Evolutionary conservation across 2,888 invertebrate species (phyloP).

Genomic region (Drosophila niveifrons): DNA sequence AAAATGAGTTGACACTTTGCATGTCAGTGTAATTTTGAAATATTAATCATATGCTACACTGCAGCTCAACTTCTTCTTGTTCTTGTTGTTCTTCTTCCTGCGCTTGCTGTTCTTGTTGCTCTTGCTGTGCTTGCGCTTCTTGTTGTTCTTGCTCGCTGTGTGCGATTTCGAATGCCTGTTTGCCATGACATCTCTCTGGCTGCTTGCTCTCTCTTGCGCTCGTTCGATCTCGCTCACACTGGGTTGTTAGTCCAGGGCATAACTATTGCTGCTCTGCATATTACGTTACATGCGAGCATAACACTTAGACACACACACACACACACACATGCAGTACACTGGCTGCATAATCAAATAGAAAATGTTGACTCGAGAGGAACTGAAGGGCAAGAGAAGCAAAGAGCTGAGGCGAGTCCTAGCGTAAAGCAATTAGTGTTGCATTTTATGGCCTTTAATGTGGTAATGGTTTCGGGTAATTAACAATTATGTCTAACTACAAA

Average conservation of each 20-base stretch:
- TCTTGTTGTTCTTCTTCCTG: not conserved
- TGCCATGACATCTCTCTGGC: constrained; percentile 46
- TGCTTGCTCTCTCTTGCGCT: not conserved
- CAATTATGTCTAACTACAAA: constrained; percentile 82
- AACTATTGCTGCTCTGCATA: constrained; percentile 74
- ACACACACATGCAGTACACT: constrained; percentile 8
- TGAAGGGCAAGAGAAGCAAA: not conserved
- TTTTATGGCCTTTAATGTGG: constrained; percentile 82
- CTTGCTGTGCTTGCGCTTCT: not conserved
- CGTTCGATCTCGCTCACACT: not conserved
- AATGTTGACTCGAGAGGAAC: constrained; percentile 48
- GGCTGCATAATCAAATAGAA: constrained; percentile 79
- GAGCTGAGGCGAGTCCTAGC: constrained; percentile 46
- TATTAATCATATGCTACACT: constrained; percentile 76
- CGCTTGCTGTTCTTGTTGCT: not conserved
- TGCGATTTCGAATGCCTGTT: constrained; percentile 15
- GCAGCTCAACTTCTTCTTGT: constrained; percentile 42
- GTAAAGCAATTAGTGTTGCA: constrained; percentile 82
- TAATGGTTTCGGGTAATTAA: constrained; percentile 81
- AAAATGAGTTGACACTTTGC: constrained; percentile 80
- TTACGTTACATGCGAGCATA: constrained; percentile 68
- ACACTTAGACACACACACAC: constrained; percentile 29
- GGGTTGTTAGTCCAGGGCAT: constrained; percentile 22
- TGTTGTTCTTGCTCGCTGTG: not conserved
- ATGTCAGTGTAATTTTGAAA: constrained; percentile 81